Evolutionary conservation across 23 tunicate genomes (phyloP), one percentile per base, ranked within the genome.

Genomic region (Ascidia mentula): DNA sequence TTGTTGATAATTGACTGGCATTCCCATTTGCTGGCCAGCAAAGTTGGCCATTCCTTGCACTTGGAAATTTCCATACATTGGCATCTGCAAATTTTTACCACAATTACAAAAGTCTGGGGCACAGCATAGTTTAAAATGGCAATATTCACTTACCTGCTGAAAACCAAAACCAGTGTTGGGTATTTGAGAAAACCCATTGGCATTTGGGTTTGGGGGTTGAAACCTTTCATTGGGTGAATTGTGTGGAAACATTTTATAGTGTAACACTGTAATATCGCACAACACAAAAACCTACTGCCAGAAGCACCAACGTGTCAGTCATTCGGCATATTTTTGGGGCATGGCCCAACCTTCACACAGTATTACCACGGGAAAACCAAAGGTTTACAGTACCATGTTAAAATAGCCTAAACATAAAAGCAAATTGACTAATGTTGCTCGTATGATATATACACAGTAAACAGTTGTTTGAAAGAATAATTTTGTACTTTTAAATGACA

Each of bases 21-120:
- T 53, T 53, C 65, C 65, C 65, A 53, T 3, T 53, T 53, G 65
- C 65, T 53, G 65, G 22, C 65, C 65, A 20, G 24, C 65, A 53
- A 53, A 53, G 24, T 53, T 53, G 7, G 7, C 13, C 65, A 53
- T 53, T 53, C 65, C 65, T 53, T 53, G 65, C 22, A 28, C 28
- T 3, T 26, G 13, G 65, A 5, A 53, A 53, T 53, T 53, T 6
- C 12, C 65, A 53, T 53, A 53, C 12, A 9, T 9, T 53, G 65
- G 65, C 12, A 53, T 53, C 65, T 53, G 65, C 22, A 9, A n/a
- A n/a, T n/a, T n/a, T n/a, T n/a, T n/a, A n/a, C 12, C 53, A 42
- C 53, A 9, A 42, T 15, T 12, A 15, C 53, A 42, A 42, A 42
- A 42, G 53, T 15, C 53, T 42, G 53, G 53, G 15, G 12, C 12